A percentile compares a stretch with the other conserved stretches of the same genome.
Conservation (phyloP, 2,797 vertebrate genomes). For the Glossophaga mutica region DNA sequence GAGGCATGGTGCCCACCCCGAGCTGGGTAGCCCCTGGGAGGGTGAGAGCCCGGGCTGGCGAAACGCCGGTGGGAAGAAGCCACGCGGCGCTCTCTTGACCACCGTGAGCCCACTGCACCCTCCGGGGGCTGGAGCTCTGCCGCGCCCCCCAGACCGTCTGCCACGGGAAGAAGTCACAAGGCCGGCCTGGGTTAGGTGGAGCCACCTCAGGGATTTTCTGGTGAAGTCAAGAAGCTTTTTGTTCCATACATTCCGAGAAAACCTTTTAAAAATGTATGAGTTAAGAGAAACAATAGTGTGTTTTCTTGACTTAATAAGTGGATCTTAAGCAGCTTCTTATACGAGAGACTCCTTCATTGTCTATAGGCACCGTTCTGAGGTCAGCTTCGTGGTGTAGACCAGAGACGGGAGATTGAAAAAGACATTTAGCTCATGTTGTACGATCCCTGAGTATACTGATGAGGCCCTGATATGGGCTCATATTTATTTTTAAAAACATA, state of each 20-base stretch:
- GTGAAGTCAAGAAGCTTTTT: not conserved
- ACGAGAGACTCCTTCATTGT: not conserved
- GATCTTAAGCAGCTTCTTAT: not conserved
- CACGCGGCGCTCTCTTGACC: accelerated
- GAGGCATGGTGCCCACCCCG: not conserved
- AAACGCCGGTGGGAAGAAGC: not conserved
- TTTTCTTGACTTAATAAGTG: not conserved
- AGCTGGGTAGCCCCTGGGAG: not conserved
- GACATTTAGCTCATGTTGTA: not conserved
- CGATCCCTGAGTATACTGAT: accelerated
- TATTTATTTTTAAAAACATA: not conserved
- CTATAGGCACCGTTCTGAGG: not conserved
- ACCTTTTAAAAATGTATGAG: not conserved
- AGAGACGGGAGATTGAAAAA: not conserved
- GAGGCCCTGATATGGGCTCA: not conserved
- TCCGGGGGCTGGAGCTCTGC: accelerated
- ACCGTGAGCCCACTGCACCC: accelerated
- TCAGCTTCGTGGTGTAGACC: not conserved
- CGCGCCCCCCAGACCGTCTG: accelerated
- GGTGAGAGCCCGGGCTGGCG: not conserved
- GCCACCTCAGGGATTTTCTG: not conserved
- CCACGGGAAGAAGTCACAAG: not conserved
- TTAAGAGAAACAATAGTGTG: not conserved
- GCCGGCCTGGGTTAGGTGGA: not conserved
- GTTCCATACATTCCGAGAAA: not conserved